A percentile compares a stretch with the other conserved stretches of the same genome.
phyloP scores from a whole-genome alignment of 2,888 invertebrate species.

The Yponomeuta sedellus region DNA sequence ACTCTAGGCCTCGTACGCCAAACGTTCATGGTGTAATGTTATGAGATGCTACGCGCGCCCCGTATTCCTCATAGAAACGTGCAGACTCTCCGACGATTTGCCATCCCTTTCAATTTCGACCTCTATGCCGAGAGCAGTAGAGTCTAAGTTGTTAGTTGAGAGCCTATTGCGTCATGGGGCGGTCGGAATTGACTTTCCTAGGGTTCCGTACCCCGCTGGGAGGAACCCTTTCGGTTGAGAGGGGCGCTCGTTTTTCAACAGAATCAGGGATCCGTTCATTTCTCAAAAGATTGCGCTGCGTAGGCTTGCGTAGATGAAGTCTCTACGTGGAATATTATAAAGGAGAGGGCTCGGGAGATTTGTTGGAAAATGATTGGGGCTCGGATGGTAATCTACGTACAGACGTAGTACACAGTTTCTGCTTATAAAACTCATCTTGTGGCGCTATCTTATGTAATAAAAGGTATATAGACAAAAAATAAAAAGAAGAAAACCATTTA shows the following conservation, averaged over 20 bases:
- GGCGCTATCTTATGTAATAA: too few relatives aligned
- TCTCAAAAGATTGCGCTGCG: constrained; percentile 6
- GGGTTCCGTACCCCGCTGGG: not conserved
- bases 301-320: not conserved
- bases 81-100: not conserved
- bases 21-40: not conserved
- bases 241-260: constrained; percentile 1
- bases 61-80: not conserved
- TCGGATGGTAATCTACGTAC: not conserved
- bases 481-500: too few relatives aligned
- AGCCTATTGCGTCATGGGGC: not conserved
- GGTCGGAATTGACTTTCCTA: constrained; percentile 5
- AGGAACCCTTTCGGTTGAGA: constrained; percentile 5
- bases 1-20: not conserved
- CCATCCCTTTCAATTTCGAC: not conserved
- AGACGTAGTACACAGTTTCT: too few relatives aligned
- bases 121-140: not conserved
- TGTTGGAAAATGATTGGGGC: not conserved
- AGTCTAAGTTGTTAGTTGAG: not conserved
- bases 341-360: not conserved
- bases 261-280: constrained; percentile 1
- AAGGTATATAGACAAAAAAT: too few relatives aligned
- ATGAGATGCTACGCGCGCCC: not conserved
- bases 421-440: too few relatives aligned
- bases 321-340: constrained; percentile 1